Evolutionary conservation across 1,140 invertebrate genomes (phyloP), one percentile per base, ranked within the genome.

Genomic region (Cotesia typhae): DNA sequence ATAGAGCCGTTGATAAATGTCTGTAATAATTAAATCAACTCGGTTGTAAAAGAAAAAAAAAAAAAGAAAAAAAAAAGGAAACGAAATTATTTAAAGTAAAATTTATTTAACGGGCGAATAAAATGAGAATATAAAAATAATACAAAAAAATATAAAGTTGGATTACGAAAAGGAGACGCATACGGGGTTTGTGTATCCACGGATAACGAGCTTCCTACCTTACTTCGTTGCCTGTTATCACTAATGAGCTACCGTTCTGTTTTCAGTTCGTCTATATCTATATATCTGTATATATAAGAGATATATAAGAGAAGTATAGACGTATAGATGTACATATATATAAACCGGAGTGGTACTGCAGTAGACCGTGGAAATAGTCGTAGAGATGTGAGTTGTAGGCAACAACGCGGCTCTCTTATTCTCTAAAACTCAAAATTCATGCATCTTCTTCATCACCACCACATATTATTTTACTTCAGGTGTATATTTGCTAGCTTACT

Each of bases 191-290:
- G 81, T 83, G 80, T 83, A 83, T 83, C 79, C 78, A 81, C 77
- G 82, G 82, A 83, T 84, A 84, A 84, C 83, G 82, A 84, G 83
- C 81, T 83, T 84, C 81, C 82, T 83, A 79, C 81, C 80, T 80
- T 81, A 77, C 81, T 83, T 76, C 75, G 81, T 78, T 83, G 79
- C 79, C 81, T 81, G 81, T 83, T 84, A 83, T 81, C 80, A 77
- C 83, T 84, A 84, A 84, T 84, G 83, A 84, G 82, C 82, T 83
- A 74, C 81, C 80, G 79, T 83, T 83, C 79, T 82, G 80, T 83
- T 84, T 83, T 82, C 81, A 77, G 75, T 61, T 75, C 63, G 65
- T 60, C 67, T 37, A 10, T 67, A 3, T 63, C 5, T 28, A 63
- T 36, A 57, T 65, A 65, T 65, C 38, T 65, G 36, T 47, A 47